Base-by-base conservation (phyloP, 2,888 invertebrate species). In the Atrina japonica region DNA sequence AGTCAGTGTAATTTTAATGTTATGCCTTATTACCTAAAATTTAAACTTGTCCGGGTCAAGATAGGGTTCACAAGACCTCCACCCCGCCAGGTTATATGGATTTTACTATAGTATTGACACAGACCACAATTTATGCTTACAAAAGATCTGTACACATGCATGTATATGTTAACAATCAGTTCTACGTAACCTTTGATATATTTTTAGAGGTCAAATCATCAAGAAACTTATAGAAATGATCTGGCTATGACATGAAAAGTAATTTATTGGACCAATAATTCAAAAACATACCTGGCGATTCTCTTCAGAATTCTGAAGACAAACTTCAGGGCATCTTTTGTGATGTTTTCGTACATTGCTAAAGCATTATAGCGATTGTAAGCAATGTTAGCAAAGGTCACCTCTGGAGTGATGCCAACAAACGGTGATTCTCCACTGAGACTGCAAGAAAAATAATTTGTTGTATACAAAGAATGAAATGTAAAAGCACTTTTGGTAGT, bases 231-330 rank as follows among this genome's bases (percentile, higher is more conserved):
- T 11, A 58, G 41, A n/a, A 60, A 25, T 18, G 29, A 45, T 27
- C 6, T 35, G 29, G 9, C 49, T 43, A 14, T 45, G 27, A 6
- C 2, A n/a, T n/a, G n/a, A n/a, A n/a, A n/a, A n/a, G n/a, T n/a
- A n/a, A n/a, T n/a, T n/a, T 25, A 25, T 25, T 9, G 14, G 56
- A 16, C 21, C 58, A 30, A 23, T 25, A 49, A 55, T 29, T n/a
- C n/a, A 23, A 16, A 68, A 29, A 71, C 76, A 72, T 92, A 96
- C 95, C 95, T 94, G 40, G 99, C 97, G 78, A 96, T 94, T 84
- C 97, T 94, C 92, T 98, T 98, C 92, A 99, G 96, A 75, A 98
- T 92, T 90, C 96, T 94, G 95, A 97, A 98, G 80, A 99, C 93
- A 93, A 99, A 99, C 83, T 97, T 93, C 6, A 96, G 95, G 5